Base-by-base conservation (phyloP, 2,888 invertebrate genomes). In the Rotaria socialis region DNA sequence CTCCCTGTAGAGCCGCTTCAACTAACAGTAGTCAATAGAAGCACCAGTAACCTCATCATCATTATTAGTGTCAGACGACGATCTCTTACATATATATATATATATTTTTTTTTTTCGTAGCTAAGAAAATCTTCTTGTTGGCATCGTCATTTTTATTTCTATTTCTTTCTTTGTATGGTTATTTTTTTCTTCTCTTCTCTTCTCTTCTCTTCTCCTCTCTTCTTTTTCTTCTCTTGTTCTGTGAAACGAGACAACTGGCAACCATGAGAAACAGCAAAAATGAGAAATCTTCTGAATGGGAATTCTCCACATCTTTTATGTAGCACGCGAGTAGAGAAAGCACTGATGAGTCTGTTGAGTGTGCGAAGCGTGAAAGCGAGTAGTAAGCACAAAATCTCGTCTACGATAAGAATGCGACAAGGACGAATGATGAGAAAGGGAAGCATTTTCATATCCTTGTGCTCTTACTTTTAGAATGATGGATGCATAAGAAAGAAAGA, bases 251-350 rank as follows among this genome's bases (percentile, higher is more conserved):
- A 67, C 67, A 35, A 27, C 67, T 67, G 67, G 35, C 67, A 67
- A 67, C 16, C 67, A 67, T 67, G 35, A 67, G 67, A 67, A 67
- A 67, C 67, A 67, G 35, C 67, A 67, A 67, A 35, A 67, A 67
- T 67, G 67, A 67, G 67, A 67, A 67, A 67, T 67, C 67, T 67
- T 67, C 35, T 67, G 67, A 67, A 35, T 67, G 35, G 67, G 67
- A 35, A 67, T 67, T 67, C 67, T 67, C 67, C 67, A 67, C 67
- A 67, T 67, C 35, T 67, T 67, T 35, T 16, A 67, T 67, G 35
- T 67, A 67, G 67, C 67, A 67, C 35, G 67, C 67, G 35, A 67
- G 27, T 67, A 14, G 19, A 67, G 35, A 35, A 19, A 67, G 67
- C 67, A 67, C 35, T 67, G 67, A 67, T 35, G 35, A 67, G 35